Evolutionary conservation across 1,140 invertebrate species (phyloP).

Genomic region (Drosophila yakuba): DNA sequence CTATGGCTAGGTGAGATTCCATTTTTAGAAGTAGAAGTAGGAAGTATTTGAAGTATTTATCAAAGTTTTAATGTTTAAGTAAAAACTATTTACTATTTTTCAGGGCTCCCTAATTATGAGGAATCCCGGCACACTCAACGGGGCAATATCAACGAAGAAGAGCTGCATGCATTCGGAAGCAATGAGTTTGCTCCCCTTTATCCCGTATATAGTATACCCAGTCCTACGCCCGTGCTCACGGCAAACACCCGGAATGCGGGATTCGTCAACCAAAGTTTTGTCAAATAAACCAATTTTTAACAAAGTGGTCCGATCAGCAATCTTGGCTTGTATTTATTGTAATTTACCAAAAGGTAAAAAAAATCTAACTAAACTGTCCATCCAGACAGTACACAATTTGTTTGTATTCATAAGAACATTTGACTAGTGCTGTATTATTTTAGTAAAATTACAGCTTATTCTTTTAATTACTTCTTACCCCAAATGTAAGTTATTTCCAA

Average conservation of each 20-base stretch:
- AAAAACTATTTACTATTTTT: neutral
- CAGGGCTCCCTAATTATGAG: constrained; percentile 67
- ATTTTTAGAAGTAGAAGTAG: too few relatives aligned
- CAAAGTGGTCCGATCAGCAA: neutral
- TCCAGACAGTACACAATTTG: too few relatives aligned
- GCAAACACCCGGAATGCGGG: constrained; percentile 50
- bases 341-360: too few relatives aligned
- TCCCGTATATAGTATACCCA: constrained; percentile 75
- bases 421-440: too few relatives aligned
- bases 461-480: too few relatives aligned
- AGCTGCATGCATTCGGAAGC: constrained; percentile 66
- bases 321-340: neutral
- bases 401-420: too few relatives aligned
- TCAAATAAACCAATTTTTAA: constrained; percentile 26
- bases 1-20: too few relatives aligned
- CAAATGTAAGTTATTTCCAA: too few relatives aligned
- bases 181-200: constrained; percentile 79
- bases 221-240: constrained; percentile 57
- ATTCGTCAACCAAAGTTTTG: constrained; percentile 59
- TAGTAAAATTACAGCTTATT: too few relatives aligned
- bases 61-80: neutral
- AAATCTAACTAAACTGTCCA: too few relatives aligned
- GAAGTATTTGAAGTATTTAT: neutral
- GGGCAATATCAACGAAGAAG: constrained; percentile 80
- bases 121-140: constrained; percentile 65